phyloP scores from a whole-genome alignment of 2,888 invertebrate genomes.

The Drosophila tanythrix region DNA sequence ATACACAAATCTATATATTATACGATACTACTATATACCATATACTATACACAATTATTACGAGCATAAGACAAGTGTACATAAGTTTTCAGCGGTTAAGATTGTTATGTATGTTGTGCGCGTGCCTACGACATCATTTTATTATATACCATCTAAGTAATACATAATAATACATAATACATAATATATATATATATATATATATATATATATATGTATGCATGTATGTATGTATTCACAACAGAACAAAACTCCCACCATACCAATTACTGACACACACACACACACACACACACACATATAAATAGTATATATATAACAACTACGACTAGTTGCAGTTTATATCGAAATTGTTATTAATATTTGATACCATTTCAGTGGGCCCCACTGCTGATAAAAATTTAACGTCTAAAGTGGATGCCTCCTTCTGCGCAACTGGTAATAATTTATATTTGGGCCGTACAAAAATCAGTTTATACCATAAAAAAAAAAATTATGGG shows the following conservation, averaged over 20 bases:
- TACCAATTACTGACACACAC: slow-evolving; percentile 24
- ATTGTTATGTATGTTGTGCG: slow-evolving; percentile 54
- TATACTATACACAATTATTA: slow-evolving; percentile 32
- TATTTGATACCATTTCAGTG: slow-evolving; percentile 60
- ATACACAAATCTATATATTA: slow-evolving; percentile 26
- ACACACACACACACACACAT: slow-evolving; percentile 19
- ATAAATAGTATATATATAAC: slow-evolving; percentile 27
- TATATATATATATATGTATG: slow-evolving; percentile 8
- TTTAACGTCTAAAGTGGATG: slow-evolving; percentile 33
- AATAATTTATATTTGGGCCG: slow-evolving; percentile 60
- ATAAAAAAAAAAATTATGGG: slow-evolving; percentile 9
- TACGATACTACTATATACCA: slow-evolving; percentile 22
- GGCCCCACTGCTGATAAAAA: slow-evolving; percentile 41
- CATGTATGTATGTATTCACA: slow-evolving; percentile 47
- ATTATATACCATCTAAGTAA: slow-evolving; percentile 43
- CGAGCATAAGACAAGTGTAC: slow-evolving; percentile 42
- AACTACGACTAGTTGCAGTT: slow-evolving; percentile 18
- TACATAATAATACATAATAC: slow-evolving; percentile 13
- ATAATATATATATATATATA: slow-evolving; percentile 13
- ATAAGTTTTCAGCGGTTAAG: slow-evolving; percentile 48
- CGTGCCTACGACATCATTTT: slow-evolving; percentile 33
- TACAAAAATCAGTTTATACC: slow-evolving; percentile 28
- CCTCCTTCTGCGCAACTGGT: slow-evolving; percentile 52
- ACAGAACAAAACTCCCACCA: slow-evolving; percentile 37
- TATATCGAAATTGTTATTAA: slow-evolving; percentile 43